Percentiles rank a stretch among this genome's conserved stretches.
These are phyloP conservation scores for Platalea minor DNA, from an alignment of 2,797 vertebrate genomes.

Conservation along the genomic window DNA sequence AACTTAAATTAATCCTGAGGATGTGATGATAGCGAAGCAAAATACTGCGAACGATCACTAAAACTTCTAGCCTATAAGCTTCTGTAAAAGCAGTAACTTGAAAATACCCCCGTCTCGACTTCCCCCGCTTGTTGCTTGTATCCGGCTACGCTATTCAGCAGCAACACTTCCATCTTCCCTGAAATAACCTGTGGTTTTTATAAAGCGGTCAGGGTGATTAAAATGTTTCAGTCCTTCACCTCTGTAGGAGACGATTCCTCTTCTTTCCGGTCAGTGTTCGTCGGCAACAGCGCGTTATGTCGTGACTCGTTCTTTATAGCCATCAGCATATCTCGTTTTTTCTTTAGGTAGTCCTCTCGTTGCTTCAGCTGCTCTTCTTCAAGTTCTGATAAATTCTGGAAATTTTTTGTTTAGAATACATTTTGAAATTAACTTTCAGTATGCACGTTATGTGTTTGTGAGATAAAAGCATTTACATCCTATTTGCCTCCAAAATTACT, in stretches of 20 bases:
- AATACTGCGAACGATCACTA: not conserved
- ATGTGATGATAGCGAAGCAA: not conserved
- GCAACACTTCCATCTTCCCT: not conserved
- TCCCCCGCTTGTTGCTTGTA: not conserved
- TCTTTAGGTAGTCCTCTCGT: slow-evolving; percentile 89
- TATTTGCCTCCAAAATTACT: not conserved
- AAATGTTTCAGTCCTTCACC: slow-evolving; percentile 3
- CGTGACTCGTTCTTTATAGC: slow-evolving; percentile 86
- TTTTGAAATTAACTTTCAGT: not conserved
- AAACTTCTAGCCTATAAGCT: not conserved
- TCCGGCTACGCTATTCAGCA: not conserved
- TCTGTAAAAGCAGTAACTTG: not conserved
- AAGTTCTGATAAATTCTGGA: slow-evolving; percentile 81
- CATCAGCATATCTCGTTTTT: slow-evolving; percentile 91
- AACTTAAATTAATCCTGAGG: not conserved
- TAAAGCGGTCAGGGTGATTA: not conserved
- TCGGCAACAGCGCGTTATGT: slow-evolving; percentile 53
- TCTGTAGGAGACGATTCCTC: slow-evolving; percentile 46
- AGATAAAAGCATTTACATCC: not conserved
- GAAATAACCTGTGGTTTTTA: not conserved
- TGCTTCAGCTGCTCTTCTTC: slow-evolving; percentile 89
- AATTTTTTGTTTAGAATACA: not conserved
- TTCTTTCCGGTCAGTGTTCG: slow-evolving; percentile 54
- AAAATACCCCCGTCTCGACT: not conserved
- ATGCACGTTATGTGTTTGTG: not conserved